Conservation (phyloP, 2,888 invertebrate genomes). For the Endomychus coccineus region DNA sequence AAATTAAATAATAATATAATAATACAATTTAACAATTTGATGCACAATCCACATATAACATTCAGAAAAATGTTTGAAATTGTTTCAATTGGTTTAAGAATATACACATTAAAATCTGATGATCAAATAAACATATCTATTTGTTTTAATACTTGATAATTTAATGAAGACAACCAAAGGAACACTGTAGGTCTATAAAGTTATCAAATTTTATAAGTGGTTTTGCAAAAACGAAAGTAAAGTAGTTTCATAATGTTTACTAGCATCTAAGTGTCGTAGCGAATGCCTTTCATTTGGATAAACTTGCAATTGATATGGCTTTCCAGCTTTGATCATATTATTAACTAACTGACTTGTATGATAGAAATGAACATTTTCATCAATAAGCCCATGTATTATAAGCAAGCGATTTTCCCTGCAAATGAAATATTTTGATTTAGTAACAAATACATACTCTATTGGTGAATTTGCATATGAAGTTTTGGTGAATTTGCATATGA, state of each 20-base stretch:
- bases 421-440: conserved; percentile 5
- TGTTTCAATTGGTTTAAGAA: conserved; percentile 1
- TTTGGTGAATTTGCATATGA: too few relatives aligned
- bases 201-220: conserved; percentile 51
- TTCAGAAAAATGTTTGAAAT: conserved; percentile 11
- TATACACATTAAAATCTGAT: not conserved
- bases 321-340: conserved; percentile 85
- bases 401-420: conserved; percentile 77
- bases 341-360: conserved; percentile 90
- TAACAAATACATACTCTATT: too few relatives aligned
- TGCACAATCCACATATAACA: conserved; percentile 16
- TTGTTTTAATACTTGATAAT: not conserved
- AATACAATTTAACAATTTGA: conserved; percentile 7
- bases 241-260: conserved; percentile 94
- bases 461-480: too few relatives aligned
- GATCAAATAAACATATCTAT: not conserved
- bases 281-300: conserved; percentile 97
- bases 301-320: conserved; percentile 91
- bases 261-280: conserved; percentile 84
- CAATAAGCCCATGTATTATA: conserved; percentile 94
- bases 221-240: conserved; percentile 86
- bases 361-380: conserved; percentile 98
- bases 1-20: not conserved
- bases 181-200: not conserved
- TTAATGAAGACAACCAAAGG: conserved; percentile 1